Evolutionary conservation across 2,113 vertebrate species (phyloP), one percentile per base, ranked within the genome.

Genomic region (Cacatua alba): DNA sequence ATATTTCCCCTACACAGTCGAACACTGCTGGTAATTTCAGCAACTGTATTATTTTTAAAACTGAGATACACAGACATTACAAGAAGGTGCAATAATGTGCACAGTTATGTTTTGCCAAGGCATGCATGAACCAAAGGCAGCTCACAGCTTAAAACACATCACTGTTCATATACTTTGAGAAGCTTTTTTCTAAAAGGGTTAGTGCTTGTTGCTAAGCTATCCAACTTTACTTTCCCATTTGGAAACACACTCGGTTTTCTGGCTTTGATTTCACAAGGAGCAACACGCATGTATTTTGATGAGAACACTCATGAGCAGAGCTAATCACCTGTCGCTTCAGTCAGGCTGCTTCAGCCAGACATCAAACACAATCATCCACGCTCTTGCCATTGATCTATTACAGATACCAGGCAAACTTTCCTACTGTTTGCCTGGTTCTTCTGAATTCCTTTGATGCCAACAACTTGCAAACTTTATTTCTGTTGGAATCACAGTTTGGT

Each of bases 1-100:
- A 0, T 2, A 48, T 37, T 71, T 71, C 64, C 55, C n/a, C 33
- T 35, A 19, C 0, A 0, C 23, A 74, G 44, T 6, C 78, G 33
- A 62, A 59, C 18, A 9, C 43, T 48, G 59, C 64, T 31, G 59
- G 39, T 23, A 82, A 90, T 20, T 62, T 64, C 29, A 43, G 48
- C 15, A 69, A 35, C 44, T 17, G 23, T 0, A 0, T 31, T 83
- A 49, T 62, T 91, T 88, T 72, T 48, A 25, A 84, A 91, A 65
- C 24, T 5, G 31, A 59, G 21, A 37, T 20, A 81, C 7, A 19
- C 14, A 74, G 49, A n/a, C 25, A 21, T 14, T 21, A 83, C 2
- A 7, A 70, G 62, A 75, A 35, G 2, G 1, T n/a, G 35, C 29
- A 84, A 13, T 23, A 35, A 31, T 10, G 23, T 19, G 59, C 0